A percentile compares a stretch with the other conserved stretches of the same genome.
Evolutionary conservation across 2,888 invertebrate species (phyloP).

Genomic region (Pteria penguin): DNA sequence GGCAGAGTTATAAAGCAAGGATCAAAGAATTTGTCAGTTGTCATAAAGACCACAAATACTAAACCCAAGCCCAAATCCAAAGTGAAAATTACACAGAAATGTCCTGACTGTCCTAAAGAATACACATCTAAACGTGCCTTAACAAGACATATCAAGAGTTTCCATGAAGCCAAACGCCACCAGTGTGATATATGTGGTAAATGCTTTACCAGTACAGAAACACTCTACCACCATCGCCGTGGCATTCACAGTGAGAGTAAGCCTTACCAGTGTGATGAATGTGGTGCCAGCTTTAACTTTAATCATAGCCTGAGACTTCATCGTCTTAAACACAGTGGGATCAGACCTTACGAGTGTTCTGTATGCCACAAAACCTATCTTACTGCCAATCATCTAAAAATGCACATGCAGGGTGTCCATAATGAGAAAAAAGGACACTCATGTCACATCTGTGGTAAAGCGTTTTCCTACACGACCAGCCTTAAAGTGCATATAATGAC

Average conservation of each 20-base stretch:
- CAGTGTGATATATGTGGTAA: conserved; percentile 72
- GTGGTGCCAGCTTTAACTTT: conserved; percentile 71
- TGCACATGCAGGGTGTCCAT: conserved; percentile 72
- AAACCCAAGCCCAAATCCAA: conserved; percentile 16
- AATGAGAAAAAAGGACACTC: conserved; percentile 56
- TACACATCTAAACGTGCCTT: conserved; percentile 53
- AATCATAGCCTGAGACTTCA: conserved; percentile 74
- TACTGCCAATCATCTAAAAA: conserved; percentile 73
- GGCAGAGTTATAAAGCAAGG: neutral
- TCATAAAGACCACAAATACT: neutral
- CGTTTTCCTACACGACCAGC: conserved; percentile 73
- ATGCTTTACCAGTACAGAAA: conserved; percentile 65
- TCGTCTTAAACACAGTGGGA: conserved; percentile 68
- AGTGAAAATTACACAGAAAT: conserved; percentile 34
- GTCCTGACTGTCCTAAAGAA: conserved; percentile 51
- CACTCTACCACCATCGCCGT: conserved; percentile 71
- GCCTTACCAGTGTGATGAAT: conserved; percentile 70
- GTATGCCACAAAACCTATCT: conserved; percentile 74
- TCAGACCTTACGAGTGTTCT: conserved; percentile 69
- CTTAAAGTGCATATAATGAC: conserved; percentile 71
- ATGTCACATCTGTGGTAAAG: conserved; percentile 71
- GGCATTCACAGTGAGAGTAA: conserved; percentile 69
- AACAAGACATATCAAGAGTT: conserved; percentile 46
- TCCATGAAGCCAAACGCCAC: conserved; percentile 47
- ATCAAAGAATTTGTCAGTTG: neutral